phyloP scores from a whole-genome alignment of 2,113 vertebrate genomes.

The Corythoichthys haematopterus region DNA sequence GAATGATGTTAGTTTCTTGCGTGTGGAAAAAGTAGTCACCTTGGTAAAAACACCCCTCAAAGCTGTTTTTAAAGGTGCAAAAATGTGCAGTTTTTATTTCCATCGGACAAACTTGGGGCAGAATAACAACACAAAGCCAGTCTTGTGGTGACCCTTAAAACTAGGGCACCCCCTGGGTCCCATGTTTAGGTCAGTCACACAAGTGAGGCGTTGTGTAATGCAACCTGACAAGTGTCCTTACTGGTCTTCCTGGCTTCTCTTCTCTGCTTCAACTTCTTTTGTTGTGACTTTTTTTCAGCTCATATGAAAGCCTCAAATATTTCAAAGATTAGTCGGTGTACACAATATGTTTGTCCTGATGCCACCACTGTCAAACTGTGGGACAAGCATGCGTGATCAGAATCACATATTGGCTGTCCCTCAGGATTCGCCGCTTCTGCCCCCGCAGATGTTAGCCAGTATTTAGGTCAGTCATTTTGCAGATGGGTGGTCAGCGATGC shows the following conservation, averaged over 20 bases:
- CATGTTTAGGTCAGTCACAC: conserved; percentile 68
- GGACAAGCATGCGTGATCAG: neutral
- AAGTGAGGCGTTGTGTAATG: conserved; percentile 60
- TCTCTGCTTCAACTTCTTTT: conserved; percentile 31
- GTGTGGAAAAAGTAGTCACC: conserved; percentile 64
- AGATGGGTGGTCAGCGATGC: conserved; percentile 63
- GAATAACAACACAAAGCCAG: conserved; percentile 32
- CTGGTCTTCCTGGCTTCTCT: conserved; percentile 36
- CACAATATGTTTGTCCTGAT: conserved; percentile 41
- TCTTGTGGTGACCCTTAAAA: conserved; percentile 59
- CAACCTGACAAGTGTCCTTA: conserved; percentile 50
- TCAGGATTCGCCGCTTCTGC: conserved; percentile 41
- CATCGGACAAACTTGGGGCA: conserved; percentile 19
- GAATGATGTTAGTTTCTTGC: conserved; percentile 64
- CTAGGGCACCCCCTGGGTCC: conserved; percentile 65
- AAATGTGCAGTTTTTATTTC: conserved; percentile 28
- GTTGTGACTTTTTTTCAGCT: conserved; percentile 24
- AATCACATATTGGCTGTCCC: conserved; percentile 14
- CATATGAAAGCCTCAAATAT: conserved; percentile 17
- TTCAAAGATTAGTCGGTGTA: conserved; percentile 22
- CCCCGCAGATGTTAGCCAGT: conserved; percentile 61
- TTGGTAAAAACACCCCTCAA: conserved; percentile 51
- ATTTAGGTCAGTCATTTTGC: conserved; percentile 68
- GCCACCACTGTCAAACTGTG: conserved; percentile 31
- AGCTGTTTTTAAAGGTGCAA: conserved; percentile 39